These are phyloP conservation scores for Gastrophryne carolinensis DNA, from an alignment of 2,797 vertebrate species.

Conservation along the genomic window DNA sequence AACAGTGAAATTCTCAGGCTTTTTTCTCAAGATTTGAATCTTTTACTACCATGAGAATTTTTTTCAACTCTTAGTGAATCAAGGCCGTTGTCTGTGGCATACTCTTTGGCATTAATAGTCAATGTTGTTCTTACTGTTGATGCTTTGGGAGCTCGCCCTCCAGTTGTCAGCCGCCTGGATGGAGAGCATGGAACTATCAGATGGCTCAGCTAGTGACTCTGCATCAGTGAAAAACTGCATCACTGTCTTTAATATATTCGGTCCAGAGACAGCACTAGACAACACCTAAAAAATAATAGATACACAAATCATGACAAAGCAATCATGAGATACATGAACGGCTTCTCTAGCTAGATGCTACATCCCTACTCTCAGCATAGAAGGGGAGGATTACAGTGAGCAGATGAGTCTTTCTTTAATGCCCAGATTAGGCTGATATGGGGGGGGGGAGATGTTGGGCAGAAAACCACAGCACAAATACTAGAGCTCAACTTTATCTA, in stretches of 20 bases:
- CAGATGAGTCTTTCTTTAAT: background rate
- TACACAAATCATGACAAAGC: too few relatives aligned
- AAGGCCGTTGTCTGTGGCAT: too few relatives aligned
- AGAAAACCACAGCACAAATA: too few relatives aligned
- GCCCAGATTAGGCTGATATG: background rate
- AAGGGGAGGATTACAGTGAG: background rate
- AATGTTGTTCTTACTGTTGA: slow-evolving; percentile 23
- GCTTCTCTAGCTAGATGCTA: too few relatives aligned
- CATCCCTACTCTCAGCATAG: background rate
- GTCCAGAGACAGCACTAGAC: slow-evolving; percentile 83
- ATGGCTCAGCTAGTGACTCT: slow-evolving; percentile 57
- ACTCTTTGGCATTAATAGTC: too few relatives aligned
- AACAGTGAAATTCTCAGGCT: too few relatives aligned
- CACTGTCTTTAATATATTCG: slow-evolving; percentile 85
- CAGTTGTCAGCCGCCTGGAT: slow-evolving; percentile 10
- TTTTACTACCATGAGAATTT: too few relatives aligned
- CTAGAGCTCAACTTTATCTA: too few relatives aligned
- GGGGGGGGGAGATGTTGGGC: background rate
- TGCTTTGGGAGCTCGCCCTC: slow-evolving; percentile 19
- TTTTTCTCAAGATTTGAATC: too few relatives aligned
- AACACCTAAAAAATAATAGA: slow-evolving; percentile 73
- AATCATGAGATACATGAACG: too few relatives aligned
- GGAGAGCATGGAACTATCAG: background rate
- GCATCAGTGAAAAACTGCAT: slow-evolving; percentile 85
- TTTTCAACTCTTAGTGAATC: too few relatives aligned